These are phyloP conservation scores for Leuciscus idus DNA, from an alignment of 2,113 vertebrate genomes.

Conservation along the genomic window DNA sequence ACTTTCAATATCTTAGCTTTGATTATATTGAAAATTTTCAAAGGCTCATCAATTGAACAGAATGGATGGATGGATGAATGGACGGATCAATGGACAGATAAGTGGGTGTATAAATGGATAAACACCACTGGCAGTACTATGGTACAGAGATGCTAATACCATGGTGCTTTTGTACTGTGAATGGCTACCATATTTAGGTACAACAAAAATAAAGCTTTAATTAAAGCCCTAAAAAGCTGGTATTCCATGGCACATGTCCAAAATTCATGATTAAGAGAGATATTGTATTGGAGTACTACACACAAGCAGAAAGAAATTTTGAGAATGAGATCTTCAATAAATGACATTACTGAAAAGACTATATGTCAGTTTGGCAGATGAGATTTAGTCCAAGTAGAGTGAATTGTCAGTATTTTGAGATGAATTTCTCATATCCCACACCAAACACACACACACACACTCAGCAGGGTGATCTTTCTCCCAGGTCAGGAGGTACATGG, in stretches of 20 bases:
- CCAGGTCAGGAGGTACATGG: slow-evolving; percentile 35
- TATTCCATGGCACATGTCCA: not conserved
- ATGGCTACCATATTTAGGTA: not conserved
- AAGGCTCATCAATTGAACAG: not conserved
- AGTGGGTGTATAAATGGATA: not conserved
- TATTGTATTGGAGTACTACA: not conserved
- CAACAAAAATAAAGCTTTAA: not conserved
- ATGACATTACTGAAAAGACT: not conserved
- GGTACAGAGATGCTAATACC: not conserved
- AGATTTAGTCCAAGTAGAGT: not conserved
- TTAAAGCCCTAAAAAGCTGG: not conserved
- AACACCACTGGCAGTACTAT: not conserved
- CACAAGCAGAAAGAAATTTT: not conserved
- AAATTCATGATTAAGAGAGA: not conserved
- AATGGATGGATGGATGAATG: not conserved
- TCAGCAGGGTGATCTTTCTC: not conserved
- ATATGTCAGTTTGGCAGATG: slow-evolving; percentile 10
- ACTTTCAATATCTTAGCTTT: not conserved
- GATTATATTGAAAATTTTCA: not conserved
- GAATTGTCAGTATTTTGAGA: slow-evolving; percentile 14
- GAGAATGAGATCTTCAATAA: not conserved
- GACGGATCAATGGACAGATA: not conserved
- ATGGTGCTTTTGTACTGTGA: not conserved
- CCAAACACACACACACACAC: slow-evolving; percentile 3
- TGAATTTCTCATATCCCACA: slow-evolving; percentile 21